Conservation (phyloP, 2,797 vertebrate genomes). For the Catostomus latipinnis region DNA sequence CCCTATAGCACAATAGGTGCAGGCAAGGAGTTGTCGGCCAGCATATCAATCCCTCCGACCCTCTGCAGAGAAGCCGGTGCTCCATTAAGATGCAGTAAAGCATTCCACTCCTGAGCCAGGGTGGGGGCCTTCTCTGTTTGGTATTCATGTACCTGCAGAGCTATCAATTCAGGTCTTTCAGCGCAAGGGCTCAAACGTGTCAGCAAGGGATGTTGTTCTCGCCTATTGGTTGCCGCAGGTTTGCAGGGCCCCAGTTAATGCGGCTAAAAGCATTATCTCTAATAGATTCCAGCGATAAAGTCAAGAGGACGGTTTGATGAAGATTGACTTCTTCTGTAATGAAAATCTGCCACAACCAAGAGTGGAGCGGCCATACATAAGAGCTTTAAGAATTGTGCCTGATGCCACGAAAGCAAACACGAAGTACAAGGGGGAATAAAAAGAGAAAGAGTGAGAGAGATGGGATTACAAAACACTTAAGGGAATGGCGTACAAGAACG, state of each 20-base stretch:
- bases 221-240: constrained; percentile 36
- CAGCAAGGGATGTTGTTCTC: constrained; percentile 56
- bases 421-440: constrained; percentile 3
- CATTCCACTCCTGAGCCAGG: constrained; percentile 32
- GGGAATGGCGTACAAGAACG: not conserved
- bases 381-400: constrained; percentile 20
- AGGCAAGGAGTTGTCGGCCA: constrained; percentile 31
- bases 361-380: constrained; percentile 23
- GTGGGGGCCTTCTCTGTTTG: constrained; percentile 50
- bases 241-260: constrained; percentile 52
- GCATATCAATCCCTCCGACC: constrained; percentile 57
- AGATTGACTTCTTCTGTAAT: constrained; percentile 58
- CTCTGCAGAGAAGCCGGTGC: constrained; percentile 31
- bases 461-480: constrained; percentile 23
- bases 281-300: constrained; percentile 60
- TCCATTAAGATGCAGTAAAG: constrained; percentile 55
- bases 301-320: constrained; percentile 44
- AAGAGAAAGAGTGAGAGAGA: constrained; percentile 3
- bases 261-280: constrained; percentile 62
- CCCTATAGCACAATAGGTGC: constrained; percentile 52
- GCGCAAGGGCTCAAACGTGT: constrained; percentile 49
- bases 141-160: constrained; percentile 62
- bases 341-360: constrained; percentile 48
- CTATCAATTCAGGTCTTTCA: constrained; percentile 63
- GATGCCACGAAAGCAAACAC: constrained; percentile 17